Conservation (phyloP, 2,888 invertebrate species). For the Prostheceraeus crozeri region DNA sequence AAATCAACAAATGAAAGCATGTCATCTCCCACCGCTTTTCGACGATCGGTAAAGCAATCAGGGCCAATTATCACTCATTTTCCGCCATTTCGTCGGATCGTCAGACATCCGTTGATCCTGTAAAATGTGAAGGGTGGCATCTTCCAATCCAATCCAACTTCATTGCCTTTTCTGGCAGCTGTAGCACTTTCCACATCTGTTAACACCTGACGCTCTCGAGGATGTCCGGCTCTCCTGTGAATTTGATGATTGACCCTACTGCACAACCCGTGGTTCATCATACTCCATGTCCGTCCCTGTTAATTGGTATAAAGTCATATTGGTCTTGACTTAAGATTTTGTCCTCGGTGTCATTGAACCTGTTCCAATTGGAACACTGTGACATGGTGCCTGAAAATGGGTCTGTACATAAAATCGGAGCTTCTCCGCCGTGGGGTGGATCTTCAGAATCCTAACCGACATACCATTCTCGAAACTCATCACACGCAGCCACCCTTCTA, state of each 20-base stretch:
- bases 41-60: slow-evolving; percentile 32
- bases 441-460: slow-evolving; percentile 23
- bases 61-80: background rate
- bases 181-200: slow-evolving; percentile 44
- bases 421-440: slow-evolving; percentile 41
- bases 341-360: slow-evolving; percentile 42
- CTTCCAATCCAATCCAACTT: slow-evolving; percentile 40
- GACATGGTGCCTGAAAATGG: too few species aligned
- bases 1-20: too few species aligned
- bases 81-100: slow-evolving; percentile 32
- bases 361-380: slow-evolving; percentile 42
- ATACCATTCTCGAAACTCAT: slow-evolving; percentile 25
- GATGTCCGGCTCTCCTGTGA: slow-evolving; percentile 42
- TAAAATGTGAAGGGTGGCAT: slow-evolving; percentile 25
- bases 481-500: slow-evolving; percentile 35
- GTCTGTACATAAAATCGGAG: slow-evolving; percentile 41
- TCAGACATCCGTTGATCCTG: too few species aligned
- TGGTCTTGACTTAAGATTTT: slow-evolving; percentile 43
- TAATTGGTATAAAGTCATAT: slow-evolving; percentile 45
- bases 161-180: slow-evolving; percentile 42
- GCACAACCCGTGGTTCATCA: slow-evolving; percentile 44
- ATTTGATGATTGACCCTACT: slow-evolving; percentile 43
- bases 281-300: slow-evolving; percentile 45
- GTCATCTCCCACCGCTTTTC: slow-evolving; percentile 43
- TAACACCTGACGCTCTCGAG: slow-evolving; percentile 43